Conservation (phyloP, 2,888 invertebrate species). For the Corbicula japonica region DNA sequence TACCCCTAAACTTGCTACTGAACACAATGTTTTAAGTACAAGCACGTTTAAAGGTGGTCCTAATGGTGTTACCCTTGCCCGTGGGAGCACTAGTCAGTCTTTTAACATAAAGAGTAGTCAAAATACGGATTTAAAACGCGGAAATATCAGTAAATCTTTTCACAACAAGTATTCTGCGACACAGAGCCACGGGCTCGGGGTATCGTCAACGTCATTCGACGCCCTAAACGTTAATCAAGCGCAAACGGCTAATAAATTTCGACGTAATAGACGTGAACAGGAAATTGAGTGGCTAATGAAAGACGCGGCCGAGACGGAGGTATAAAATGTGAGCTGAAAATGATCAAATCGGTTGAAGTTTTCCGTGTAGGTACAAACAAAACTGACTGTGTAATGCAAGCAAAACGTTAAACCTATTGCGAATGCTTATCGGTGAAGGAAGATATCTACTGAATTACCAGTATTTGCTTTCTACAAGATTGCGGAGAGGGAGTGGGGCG, state of each 20-base stretch:
- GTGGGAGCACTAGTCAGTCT: conserved; percentile 27
- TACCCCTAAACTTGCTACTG: background rate
- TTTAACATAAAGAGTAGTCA: background rate
- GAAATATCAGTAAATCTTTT: background rate
- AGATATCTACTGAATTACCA: too few species aligned
- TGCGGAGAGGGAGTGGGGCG: too few species aligned
- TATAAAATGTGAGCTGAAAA: too few species aligned
- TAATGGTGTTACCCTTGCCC: background rate
- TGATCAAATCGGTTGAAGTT: too few species aligned
- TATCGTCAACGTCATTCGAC: too few species aligned
- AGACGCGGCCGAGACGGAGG: conserved; percentile 66
- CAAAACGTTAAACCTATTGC: too few species aligned
- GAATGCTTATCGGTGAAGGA: too few species aligned
- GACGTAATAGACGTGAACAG: conserved; percentile 47
- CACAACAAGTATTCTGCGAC: conserved; percentile 20
- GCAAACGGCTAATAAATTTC: conserved; percentile 51
- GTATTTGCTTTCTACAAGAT: too few species aligned
- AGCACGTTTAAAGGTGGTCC: background rate
- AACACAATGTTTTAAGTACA: background rate
- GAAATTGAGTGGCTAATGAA: conserved; percentile 65
- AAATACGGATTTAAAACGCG: conserved; percentile 16
- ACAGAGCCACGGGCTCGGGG: conserved; percentile 30
- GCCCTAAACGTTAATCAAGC: background rate
- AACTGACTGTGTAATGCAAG: too few species aligned
- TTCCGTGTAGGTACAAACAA: too few species aligned